phyloP scores from a whole-genome alignment of 1,140 invertebrate genomes.

The Cyclina sinensis region DNA sequence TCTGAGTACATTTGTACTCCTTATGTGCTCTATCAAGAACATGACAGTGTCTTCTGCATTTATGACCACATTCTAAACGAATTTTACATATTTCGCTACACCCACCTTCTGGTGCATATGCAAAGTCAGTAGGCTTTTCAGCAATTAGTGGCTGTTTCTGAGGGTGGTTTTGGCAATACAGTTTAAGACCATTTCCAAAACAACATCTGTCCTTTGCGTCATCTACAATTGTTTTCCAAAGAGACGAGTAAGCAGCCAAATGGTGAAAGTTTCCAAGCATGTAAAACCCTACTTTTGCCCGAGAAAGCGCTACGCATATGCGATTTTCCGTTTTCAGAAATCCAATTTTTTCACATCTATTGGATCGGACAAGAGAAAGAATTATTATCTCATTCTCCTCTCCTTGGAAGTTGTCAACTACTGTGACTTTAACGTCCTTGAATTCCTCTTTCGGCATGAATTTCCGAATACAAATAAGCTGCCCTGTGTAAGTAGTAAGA shows the following conservation, averaged over 20 bases:
- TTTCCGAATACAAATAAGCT: constrained; percentile 78
- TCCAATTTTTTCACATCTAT: constrained; percentile 92
- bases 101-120: not conserved
- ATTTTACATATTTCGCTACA: constrained; percentile 12
- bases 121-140: not conserved
- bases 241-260: constrained; percentile 84
- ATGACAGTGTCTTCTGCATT: constrained; percentile 35
- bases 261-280: constrained; percentile 91
- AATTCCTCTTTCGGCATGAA: constrained; percentile 75
- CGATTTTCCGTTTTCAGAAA: constrained; percentile 91
- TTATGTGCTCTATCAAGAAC: not conserved
- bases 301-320: constrained; percentile 94
- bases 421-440: constrained; percentile 87
- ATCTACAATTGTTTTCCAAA: constrained; percentile 85
- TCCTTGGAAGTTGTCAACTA: constrained; percentile 92
- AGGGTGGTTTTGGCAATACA: constrained; percentile 87
- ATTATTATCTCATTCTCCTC: constrained; percentile 95
- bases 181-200: constrained; percentile 77
- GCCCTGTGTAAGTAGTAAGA: constrained; percentile 73
- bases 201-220: constrained; percentile 67
- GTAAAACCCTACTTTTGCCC: constrained; percentile 92
- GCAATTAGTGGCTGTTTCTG: constrained; percentile 51
- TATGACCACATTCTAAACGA: constrained; percentile 41
- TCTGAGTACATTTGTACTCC: constrained; percentile 75
- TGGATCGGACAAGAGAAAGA: constrained; percentile 93